These are phyloP conservation scores for Sturmia bella DNA, from an alignment of 2,888 invertebrate genomes.

Conservation along the genomic window DNA sequence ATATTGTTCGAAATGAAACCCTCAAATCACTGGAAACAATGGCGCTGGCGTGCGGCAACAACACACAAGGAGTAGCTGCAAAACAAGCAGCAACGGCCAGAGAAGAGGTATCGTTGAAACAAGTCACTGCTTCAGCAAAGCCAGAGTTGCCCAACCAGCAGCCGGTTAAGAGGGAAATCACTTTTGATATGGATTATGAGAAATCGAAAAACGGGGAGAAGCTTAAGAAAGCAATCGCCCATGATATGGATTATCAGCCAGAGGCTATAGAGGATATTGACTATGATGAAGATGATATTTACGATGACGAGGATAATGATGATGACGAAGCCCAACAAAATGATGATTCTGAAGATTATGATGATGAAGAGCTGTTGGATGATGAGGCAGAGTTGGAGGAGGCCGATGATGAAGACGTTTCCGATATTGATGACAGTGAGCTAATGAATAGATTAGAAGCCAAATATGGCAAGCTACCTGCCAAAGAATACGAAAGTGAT, in stretches of 20 bases:
- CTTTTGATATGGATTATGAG: conserved; percentile 55
- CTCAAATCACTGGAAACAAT: conserved; percentile 7
- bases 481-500: conserved; percentile 83
- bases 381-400: conserved; percentile 73
- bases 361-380: conserved; percentile 52
- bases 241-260: conserved; percentile 71
- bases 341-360: conserved; percentile 77
- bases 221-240: conserved; percentile 61
- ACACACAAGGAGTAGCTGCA: conserved; percentile 16
- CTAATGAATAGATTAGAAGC: conserved; percentile 87
- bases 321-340: conserved; percentile 67
- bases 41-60: conserved; percentile 2
- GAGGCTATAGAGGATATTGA: conserved; percentile 79
- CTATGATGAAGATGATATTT: conserved; percentile 71
- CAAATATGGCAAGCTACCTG: conserved; percentile 88
- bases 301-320: conserved; percentile 71
- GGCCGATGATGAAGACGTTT: conserved; percentile 83
- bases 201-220: not conserved
- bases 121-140: not conserved
- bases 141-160: not conserved
- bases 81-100: conserved; percentile 61
- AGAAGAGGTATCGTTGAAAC: conserved; percentile 35
- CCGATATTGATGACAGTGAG: conserved; percentile 87
- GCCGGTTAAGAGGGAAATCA: conserved; percentile 12
- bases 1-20: not conserved